phyloP scores from a whole-genome alignment of 2,797 vertebrate species.

The Trachops cirrhosus region DNA sequence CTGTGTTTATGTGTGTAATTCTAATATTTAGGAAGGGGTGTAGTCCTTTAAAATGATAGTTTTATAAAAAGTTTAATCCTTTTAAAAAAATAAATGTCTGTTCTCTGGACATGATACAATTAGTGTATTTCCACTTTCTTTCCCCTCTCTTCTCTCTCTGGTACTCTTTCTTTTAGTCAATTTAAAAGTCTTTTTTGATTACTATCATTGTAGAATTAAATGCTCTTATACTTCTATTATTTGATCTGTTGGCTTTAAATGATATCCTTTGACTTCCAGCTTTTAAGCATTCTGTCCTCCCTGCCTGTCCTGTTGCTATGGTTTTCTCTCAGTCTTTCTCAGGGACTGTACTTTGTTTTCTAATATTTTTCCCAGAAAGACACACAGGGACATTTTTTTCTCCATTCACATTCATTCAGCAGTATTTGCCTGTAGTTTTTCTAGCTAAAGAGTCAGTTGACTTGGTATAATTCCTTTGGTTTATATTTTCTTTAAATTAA shows the following conservation, averaged over 20 bases:
- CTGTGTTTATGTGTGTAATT: neutral
- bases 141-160: neutral
- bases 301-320: neutral
- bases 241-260: conserved; percentile 34
- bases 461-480: neutral
- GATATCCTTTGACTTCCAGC: neutral
- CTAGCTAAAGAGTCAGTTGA: neutral
- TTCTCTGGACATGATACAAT: neutral
- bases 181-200: neutral
- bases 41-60: neutral
- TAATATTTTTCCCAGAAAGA: conserved; percentile 11
- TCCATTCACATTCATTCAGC: neutral
- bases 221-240: neutral
- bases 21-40: neutral
- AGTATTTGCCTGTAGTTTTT: neutral
- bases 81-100: neutral
- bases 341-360: neutral
- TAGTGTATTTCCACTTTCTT: conserved; percentile 13
- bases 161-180: neutral
- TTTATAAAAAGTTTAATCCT: neutral
- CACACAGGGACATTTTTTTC: neutral
- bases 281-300: neutral
- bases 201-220: conserved; percentile 9
- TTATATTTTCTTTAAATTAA: conserved; percentile 4
- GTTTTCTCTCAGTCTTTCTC: neutral